These are phyloP conservation scores for Wasmannia auropunctata DNA, from an alignment of 1,140 invertebrate genomes.

Conservation along the genomic window DNA sequence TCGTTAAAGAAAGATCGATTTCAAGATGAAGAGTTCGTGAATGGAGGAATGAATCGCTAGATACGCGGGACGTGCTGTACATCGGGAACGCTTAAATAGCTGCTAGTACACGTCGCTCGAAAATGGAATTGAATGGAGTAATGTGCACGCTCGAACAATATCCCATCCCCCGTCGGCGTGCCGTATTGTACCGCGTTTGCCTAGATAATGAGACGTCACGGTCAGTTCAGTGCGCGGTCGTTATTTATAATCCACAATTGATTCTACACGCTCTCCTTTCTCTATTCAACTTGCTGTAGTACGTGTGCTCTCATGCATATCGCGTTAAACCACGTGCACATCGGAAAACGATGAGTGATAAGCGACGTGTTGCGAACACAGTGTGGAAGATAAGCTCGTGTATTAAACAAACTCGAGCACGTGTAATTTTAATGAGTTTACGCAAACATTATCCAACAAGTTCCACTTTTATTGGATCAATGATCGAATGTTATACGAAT, in stretches of 20 bases:
- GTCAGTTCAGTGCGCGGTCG: slow-evolving; percentile 23
- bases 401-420: slow-evolving; percentile 4
- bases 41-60: background rate
- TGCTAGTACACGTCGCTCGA: slow-evolving; percentile 14
- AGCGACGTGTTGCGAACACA: background rate
- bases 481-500: background rate
- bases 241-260: slow-evolving; percentile 58
- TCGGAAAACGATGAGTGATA: slow-evolving; percentile 38
- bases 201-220: slow-evolving; percentile 51
- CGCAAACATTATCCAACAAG: background rate
- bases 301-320: slow-evolving; percentile 11
- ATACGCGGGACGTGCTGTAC: slow-evolving; percentile 12
- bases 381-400: slow-evolving; percentile 7
- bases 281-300: background rate
- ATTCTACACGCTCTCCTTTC: slow-evolving; percentile 25
- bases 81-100: background rate
- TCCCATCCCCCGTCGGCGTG: background rate
- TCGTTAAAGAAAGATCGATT: background rate
- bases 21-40: background rate
- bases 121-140: slow-evolving; percentile 44
- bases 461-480: background rate
- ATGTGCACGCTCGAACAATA: slow-evolving; percentile 34
- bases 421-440: slow-evolving; percentile 21
- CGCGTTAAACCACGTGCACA: slow-evolving; percentile 40
- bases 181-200: slow-evolving; percentile 44